Conservation (phyloP, 2,113 vertebrate species). For the Salvelinus namaycush region DNA sequence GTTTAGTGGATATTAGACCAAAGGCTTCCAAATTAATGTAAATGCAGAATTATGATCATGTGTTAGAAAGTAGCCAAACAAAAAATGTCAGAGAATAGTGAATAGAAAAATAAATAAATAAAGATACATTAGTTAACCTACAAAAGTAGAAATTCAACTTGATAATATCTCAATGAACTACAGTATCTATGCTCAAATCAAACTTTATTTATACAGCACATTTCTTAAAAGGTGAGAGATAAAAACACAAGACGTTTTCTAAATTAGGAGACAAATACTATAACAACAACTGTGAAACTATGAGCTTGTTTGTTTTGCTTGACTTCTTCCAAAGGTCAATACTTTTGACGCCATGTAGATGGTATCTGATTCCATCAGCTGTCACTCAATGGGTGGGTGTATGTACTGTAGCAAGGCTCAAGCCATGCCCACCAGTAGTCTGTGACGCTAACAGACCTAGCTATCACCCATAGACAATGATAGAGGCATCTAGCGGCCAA, state of each 20-base stretch:
- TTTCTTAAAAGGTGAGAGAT: too few species aligned
- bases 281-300: background rate
- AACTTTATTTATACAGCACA: too few species aligned
- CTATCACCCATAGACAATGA: background rate
- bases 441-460: too few species aligned
- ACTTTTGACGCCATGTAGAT: constrained; percentile 1
- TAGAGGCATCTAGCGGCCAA: too few species aligned
- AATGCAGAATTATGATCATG: background rate
- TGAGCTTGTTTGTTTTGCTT: background rate
- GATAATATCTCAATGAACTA: background rate
- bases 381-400: background rate
- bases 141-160: background rate
- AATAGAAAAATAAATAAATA: background rate
- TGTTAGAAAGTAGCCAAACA: background rate
- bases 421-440: too few species aligned
- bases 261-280: background rate
- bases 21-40: background rate
- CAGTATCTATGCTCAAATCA: too few species aligned
- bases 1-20: background rate
- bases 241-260: background rate
- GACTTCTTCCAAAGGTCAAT: background rate
- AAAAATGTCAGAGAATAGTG: too few species aligned
- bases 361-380: constrained; percentile 2
- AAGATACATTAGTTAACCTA: background rate
- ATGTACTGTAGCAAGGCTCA: background rate